A percentile compares a stretch with the other conserved stretches of the same genome.
Evolutionary conservation across 2,113 vertebrate species (phyloP).

Genomic region (Erythrocercus mccallii): DNA sequence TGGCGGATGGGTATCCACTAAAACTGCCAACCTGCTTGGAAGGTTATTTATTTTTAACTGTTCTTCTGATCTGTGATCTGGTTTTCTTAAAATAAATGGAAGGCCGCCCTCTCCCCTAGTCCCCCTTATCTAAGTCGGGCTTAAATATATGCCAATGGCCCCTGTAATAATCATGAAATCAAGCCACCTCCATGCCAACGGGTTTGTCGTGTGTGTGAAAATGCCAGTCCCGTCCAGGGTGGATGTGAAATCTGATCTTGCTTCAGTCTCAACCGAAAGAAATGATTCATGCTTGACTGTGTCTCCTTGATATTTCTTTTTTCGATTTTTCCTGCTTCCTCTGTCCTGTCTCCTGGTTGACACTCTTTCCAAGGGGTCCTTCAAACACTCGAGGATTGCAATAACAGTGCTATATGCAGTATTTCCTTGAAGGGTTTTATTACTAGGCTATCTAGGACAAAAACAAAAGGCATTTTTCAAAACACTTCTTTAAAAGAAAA

Average conservation of each 20-base stretch:
- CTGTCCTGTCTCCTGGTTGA: background rate
- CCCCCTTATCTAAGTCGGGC: background rate
- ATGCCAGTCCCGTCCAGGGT: background rate
- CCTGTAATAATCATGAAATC: background rate
- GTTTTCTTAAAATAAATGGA: background rate
- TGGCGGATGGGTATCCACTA: background rate
- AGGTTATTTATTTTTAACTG: background rate
- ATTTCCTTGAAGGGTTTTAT: slow-evolving; percentile 13
- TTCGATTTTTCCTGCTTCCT: slow-evolving; percentile 52
- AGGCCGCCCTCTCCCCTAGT: too few relatives aligned
- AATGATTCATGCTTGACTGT: slow-evolving; percentile 49
- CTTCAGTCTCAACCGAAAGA: background rate
- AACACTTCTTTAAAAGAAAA: background rate
- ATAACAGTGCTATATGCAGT: background rate
- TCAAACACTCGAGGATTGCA: background rate
- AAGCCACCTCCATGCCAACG: background rate
- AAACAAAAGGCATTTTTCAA: background rate
- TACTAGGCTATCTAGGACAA: background rate
- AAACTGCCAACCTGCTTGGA: background rate
- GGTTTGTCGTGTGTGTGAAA: background rate
- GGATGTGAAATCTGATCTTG: slow-evolving; percentile 51
- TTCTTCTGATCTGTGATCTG: background rate
- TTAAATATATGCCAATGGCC: background rate
- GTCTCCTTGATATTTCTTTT: slow-evolving; percentile 27
- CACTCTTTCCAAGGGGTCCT: background rate